Evolutionary conservation across 2,888 invertebrate genomes (phyloP).

Genomic region (Tipula vernalis): DNA sequence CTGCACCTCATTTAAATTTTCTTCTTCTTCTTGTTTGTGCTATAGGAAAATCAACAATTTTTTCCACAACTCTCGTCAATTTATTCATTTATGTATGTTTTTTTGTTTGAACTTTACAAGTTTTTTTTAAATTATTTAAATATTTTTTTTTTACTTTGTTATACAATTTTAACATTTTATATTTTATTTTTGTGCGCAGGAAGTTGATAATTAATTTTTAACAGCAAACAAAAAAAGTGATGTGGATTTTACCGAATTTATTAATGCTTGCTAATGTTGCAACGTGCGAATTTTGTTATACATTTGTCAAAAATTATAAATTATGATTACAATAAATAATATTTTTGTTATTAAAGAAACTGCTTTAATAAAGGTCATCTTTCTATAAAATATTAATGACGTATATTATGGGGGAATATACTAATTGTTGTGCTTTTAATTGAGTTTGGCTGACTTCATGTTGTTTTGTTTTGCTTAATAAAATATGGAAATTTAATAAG

Average conservation of each 20-base stretch:
- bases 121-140: neutral
- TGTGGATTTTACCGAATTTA: neutral
- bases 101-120: neutral
- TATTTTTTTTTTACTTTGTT: neutral
- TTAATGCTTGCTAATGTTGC: neutral
- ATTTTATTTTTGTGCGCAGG: neutral
- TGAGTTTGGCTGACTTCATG: too few species aligned
- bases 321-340: too few species aligned
- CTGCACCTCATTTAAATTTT: neutral
- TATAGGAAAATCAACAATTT: neutral
- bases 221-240: neutral
- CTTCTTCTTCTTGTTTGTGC: neutral
- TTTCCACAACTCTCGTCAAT: neutral
- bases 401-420: neutral
- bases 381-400: too few species aligned
- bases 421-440: neutral
- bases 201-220: neutral
- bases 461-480: too few species aligned
- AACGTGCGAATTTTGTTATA: neutral
- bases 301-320: neutral
- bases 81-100: neutral
- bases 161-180: neutral
- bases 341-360: too few species aligned
- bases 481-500: too few species aligned
- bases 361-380: too few species aligned